Base-by-base conservation (phyloP, 64 coral and sea anemone species). In the Trachythela sp. region DNA sequence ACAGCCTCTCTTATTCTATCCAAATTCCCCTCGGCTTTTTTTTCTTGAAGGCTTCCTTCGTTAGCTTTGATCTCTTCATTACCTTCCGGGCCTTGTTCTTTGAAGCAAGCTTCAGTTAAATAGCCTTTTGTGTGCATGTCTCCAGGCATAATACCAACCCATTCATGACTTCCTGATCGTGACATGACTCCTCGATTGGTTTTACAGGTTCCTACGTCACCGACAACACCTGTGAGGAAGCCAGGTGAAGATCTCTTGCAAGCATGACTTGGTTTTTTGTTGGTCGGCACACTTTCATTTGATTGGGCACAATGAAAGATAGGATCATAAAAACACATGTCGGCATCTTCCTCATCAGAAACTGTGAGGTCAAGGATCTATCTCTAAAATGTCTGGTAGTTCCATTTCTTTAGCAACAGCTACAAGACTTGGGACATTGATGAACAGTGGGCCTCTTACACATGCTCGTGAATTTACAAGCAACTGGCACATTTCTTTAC, bases 131-230 rank as follows among this genome's bases (percentile, higher is more conserved):
- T 80, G 34, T 80, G 75, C 75, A 36, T 34, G 33, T 80, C 75
- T 9, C 75, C 75, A 37, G 75, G 30, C 34, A 80, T 80, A 29
- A 80, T 37, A 17, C 33, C 75, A 80, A 80, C 75, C 75, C 75
- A 80, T 1, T 80, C 34, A 80, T 80, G 75, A 8, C 4, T 80
- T 7, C 75, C 26, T 14, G 75, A 80, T 80, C 75, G 32, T 9
- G 75, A 80, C 75, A 80, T 80, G 30, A 80, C 75, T 29, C 75
- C 75, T 14, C 75, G 26, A 36, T 80, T 80, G 30, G 75, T 80
- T 80, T 80, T 80, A 30, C 75, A 80, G 20, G 75, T 80, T 80
- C 75, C 75, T 4, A 80, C 75, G 20, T 80, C 75, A 80, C 75
- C 34, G 32, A 80, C 75, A 13, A 80, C 75, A 80, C 75, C 75